Base-by-base conservation (phyloP, 2,797 vertebrate genomes). In the Typhlichthys eigenmanni region DNA sequence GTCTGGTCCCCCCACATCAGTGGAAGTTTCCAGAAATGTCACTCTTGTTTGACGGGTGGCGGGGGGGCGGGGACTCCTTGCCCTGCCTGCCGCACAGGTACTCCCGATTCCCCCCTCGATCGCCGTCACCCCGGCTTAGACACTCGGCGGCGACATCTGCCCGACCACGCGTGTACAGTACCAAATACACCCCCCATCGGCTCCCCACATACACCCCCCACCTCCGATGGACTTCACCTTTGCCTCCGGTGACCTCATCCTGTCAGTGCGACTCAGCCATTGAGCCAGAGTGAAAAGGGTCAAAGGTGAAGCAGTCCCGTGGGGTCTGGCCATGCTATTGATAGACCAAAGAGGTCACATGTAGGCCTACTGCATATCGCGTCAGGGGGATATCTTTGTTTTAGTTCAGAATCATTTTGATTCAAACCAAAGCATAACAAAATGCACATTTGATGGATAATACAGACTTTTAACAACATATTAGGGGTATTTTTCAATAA, bases 21-120 rank as follows among this genome's bases (percentile, higher is more conserved):
- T 81, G 82, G 74, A 87, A 80, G 87, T 88, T 75, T 91, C 72
- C 83, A 72, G 65, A 87, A 73, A 83, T 87, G 87, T 87, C 86
- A 88, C 80, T 87, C 79, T 67, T 72, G 71, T 72, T 24, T 46
- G 78, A 81, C 32, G 43, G 66, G 32, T 58, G 47, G 68, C 65
- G 63, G 73, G 49, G 68, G 62, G 66, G 62, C 55, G 68, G 38
- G 14, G 72, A 55, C 57, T 62, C 67, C 65, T 79, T 65, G 66
- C 63, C 11, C 19, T 8, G 12, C 13, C 54, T 11, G 13, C 32
- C 29, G 9, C 54, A n/a, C 54, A 13, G 5, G 34, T 32, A 14
- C 13, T 29, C 53, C 64, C 58, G 68, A 71, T 78, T 80, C 77
- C 75, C 81, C 69, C 75, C 71, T 70, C 51, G 65, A 81, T 62